Evolutionary conservation across 2,888 invertebrate genomes (phyloP).

Genomic region (Embidobia sp.): DNA sequence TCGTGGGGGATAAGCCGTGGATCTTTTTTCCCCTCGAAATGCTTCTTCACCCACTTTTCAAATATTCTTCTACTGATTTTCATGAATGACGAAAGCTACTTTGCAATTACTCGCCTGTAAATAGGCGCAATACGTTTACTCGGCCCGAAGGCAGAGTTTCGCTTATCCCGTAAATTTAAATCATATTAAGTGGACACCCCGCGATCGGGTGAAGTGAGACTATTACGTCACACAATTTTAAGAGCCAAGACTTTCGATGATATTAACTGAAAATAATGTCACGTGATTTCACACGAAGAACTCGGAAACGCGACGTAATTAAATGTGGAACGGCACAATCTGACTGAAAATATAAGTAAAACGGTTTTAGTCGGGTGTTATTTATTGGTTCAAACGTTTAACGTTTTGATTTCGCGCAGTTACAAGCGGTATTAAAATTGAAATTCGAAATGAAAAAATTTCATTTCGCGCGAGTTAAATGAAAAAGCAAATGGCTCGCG

Average conservation of each 20-base stretch:
- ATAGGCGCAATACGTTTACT: too few relatives aligned
- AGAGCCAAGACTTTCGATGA: neutral
- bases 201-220: too few relatives aligned
- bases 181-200: constrained; percentile 11
- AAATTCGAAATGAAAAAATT: neutral
- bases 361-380: constrained; percentile 10
- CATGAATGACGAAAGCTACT: constrained; percentile 21
- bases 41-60: constrained; percentile 24
- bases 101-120: constrained; percentile 18
- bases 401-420: neutral
- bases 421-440: neutral
- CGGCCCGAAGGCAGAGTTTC: too few relatives aligned
- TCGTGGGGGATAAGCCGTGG: constrained; percentile 23
- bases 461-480: too few relatives aligned
- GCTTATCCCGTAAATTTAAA: neutral
- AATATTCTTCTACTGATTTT: constrained; percentile 35
- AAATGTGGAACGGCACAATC: neutral
- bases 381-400: constrained; percentile 5
- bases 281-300: neutral
- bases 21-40: constrained; percentile 29
- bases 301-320: neutral
- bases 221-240: neutral
- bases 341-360: constrained; percentile 13
- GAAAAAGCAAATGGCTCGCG: too few relatives aligned
- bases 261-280: neutral